Base-by-base conservation (phyloP, 1,140 invertebrate genomes). In the Ceratina japonica region DNA sequence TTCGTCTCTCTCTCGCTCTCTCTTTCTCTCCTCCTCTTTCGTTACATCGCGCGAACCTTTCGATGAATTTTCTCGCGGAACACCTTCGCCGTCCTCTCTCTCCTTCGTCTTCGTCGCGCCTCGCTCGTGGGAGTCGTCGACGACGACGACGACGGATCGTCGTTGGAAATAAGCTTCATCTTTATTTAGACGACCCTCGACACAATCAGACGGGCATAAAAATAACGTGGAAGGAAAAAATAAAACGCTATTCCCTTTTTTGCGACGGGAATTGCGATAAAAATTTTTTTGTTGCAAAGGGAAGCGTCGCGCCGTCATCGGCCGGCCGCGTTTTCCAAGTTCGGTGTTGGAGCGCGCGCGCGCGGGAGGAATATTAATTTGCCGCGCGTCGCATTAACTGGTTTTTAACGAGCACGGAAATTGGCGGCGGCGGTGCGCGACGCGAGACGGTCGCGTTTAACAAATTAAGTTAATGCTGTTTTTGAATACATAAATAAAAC, bases 401-500 rank as follows among this genome's bases (percentile, higher is more conserved):
- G 58, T 74, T 74, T 74, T 74, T 74, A 74, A 74, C 71, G 59
- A 74, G 71, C 59, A 63, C 44, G 37, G 59, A 63, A 74, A 63
- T 74, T 74, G 59, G 71, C 59, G 66, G 66, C 66, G 65, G 65
- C 58, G 52, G 66, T 56, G 49, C 71, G 22, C 71, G 59, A 63
- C 59, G 59, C 71, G 59, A 63, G 59, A 74, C 71, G 71, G 71
- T 74, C 54, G 71, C 71, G 71, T 63, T 74, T 74, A 63, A 71
- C 56, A 71, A 71, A 71, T 71, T 71, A 74, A 74, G 71, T 74
- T 74, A 74, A 74, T 63, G 71, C 71, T 74, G 71, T 74, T 74
- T 74, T 74, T 63, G 71, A 74, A 74, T 62, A 74, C 58, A 74
- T 63, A 63, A 74, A 74, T 74, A 74, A 74, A 74, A 74, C 71